Percentiles rank a stretch among this genome's conserved stretches.
Evolutionary conservation across 2,888 invertebrate genomes (phyloP).

Genomic region (Drosophila pseudotakahashii): DNA sequence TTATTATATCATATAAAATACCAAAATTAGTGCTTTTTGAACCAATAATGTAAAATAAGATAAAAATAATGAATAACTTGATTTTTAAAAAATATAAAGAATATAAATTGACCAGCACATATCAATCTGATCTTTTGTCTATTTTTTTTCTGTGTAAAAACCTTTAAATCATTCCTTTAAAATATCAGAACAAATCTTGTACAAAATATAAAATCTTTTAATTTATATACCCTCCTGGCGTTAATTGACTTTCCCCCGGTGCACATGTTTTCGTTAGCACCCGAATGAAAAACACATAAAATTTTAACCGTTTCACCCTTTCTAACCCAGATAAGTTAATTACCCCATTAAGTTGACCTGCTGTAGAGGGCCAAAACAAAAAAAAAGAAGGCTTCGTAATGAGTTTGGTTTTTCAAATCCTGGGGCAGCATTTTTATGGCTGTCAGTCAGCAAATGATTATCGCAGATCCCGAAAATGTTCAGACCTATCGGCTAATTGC

Average conservation of each 20-base stretch:
- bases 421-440: conserved; percentile 31
- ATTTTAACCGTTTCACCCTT: conserved; percentile 26
- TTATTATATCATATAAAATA: too few species aligned
- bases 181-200: neutral
- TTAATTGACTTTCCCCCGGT: conserved; percentile 3
- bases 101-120: too few species aligned
- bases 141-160: too few species aligned
- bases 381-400: conserved; percentile 15
- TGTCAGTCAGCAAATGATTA: conserved; percentile 59
- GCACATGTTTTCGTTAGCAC: conserved; percentile 14
- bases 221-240: neutral
- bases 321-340: conserved; percentile 39
- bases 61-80: too few species aligned
- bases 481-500: conserved; percentile 70
- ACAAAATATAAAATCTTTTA: neutral
- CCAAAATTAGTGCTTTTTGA: too few species aligned
- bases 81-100: too few species aligned
- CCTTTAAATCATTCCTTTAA: too few species aligned
- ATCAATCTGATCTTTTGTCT: too few species aligned
- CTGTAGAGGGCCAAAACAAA: conserved; percentile 11
- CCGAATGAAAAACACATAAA: conserved; percentile 17
- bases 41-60: too few species aligned
- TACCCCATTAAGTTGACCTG: conserved; percentile 47
- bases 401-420: conserved; percentile 13
- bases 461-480: conserved; percentile 35